Evolutionary conservation across 2,888 invertebrate species (phyloP), one percentile per base, ranked within the genome.

Genomic region (Thalpophila matura): DNA sequence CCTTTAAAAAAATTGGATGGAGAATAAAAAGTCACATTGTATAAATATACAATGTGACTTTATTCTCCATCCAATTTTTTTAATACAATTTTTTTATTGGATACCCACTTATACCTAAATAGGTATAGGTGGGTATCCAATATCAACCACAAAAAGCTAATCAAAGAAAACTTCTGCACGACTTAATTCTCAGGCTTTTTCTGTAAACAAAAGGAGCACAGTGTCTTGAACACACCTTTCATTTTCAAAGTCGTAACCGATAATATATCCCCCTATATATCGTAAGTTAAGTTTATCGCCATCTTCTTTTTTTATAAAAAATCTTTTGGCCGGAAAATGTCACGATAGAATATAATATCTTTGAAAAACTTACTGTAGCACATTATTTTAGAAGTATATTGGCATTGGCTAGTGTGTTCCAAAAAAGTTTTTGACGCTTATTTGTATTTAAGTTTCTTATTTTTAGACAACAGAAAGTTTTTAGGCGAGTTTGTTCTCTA

Each of bases 381-480:
- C n/a, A 31, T 40, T 40, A 27, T n/a, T 31, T 1, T n/a, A 26
- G 7, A 10, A 20, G 4, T 4, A 46, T 37, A 12, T 33, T 51
- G 22, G 31, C 10, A 14, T n/a, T 29, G n/a, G 10, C 6, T 38
- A n/a, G 27, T 37, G 18, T 14, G 7, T 16, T 7, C 4, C 7
- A 47, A 20, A n/a, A 46, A 66, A 67, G 24, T 53, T 67, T 18
- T 1, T 18, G 29, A 45, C 49, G 10, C 46, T 27, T 46, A 60
- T 57, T 49, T 49, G 27, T 53, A 43, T 50, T 43, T n/a, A n/a
- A n/a, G n/a, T n/a, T n/a, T n/a, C n/a, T n/a, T 55, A 67, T 51
- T 29, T 50, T n/a, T 10, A 16, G 12, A 33, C 14, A 16, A 38
- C 1, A 4, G 20, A 16, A 62, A 31, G 6, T 43, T 58, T 20